Base-by-base conservation (phyloP, 1,140 invertebrate genomes). In the Paraescarpia echinospica region DNA sequence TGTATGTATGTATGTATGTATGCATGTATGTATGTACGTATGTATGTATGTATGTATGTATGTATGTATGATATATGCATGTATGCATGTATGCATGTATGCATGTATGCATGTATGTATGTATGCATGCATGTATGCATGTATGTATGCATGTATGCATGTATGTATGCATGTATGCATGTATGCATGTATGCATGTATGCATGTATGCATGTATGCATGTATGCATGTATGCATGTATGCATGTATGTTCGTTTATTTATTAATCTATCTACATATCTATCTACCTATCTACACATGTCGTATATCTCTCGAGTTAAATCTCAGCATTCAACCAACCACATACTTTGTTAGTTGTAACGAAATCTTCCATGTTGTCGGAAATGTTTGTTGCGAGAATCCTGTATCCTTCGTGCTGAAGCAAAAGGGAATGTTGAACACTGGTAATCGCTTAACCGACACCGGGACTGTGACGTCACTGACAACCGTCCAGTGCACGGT, bases 111-210 rank as follows among this genome's bases (percentile, higher is more conserved):
- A n/a, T n/a, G n/a, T n/a, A n/a, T n/a, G n/a, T n/a, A n/a, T n/a
- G n/a, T n/a, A n/a, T n/a, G n/a, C n/a, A n/a, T n/a, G n/a, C n/a
- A n/a, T n/a, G n/a, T n/a, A n/a, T n/a, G n/a, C n/a, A n/a, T n/a
- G n/a, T n/a, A n/a, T n/a, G n/a, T 89, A 89, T 89, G 27, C 27
- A 89, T 89, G 27, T 89, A 89, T 89, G 27, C 27, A 89, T 89
- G 27, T 89, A 89, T 89, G 27, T 48, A 89, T 89, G 27, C 27
- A 89, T 89, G 27, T 89, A 89, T 89, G 27, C 27, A 89, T 89
- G 27, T 89, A 89, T 89, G 27, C 27, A 89, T 27, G 27, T 89
- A 89, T 89, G 27, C 27, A 89, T 89, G 27, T 89, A 89, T 89
- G 27, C 27, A 89, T 27, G 27, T 89, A 89, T 89, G 27, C 27